phyloP scores from a whole-genome alignment of 2,797 vertebrate species.

The Chloroceryle amazona region DNA sequence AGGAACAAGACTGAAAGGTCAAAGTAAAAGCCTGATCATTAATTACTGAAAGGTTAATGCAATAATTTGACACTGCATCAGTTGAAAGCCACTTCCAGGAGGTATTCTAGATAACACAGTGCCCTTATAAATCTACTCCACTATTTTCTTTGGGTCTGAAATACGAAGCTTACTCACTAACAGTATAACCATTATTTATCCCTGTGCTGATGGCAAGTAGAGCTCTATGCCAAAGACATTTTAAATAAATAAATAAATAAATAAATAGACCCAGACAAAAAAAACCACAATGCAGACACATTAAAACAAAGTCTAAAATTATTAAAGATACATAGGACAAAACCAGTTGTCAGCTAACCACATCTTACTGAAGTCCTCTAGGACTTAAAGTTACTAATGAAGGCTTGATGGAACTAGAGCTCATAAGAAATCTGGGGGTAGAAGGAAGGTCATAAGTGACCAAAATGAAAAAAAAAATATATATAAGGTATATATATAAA shows the following conservation, averaged over 20 bases:
- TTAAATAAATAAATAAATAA: not conserved
- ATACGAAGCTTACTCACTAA: not conserved
- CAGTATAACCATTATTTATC: not conserved
- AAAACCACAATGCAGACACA: not conserved
- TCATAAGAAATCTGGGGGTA: not conserved
- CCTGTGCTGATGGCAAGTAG: not conserved
- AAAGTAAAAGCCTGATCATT: conserved; percentile 49
- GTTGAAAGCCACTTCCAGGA: not conserved
- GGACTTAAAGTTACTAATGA: not conserved
- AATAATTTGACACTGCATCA: conserved; percentile 51
- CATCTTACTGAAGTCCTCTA: not conserved
- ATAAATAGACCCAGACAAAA: not conserved
- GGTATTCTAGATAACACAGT: conserved; percentile 16
- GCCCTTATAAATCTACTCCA: conserved; percentile 25
- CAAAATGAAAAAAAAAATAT: not conserved
- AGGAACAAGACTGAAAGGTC: conserved; percentile 49
- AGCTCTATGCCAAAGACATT: not conserved
- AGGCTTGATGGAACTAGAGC: not conserved
- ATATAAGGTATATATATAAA: not conserved
- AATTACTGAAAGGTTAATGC: conserved; percentile 64
- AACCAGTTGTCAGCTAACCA: not conserved
- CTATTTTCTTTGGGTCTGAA: not conserved
- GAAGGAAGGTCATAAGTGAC: not conserved
- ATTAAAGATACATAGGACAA: not conserved
- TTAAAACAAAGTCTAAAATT: not conserved